A percentile compares a stretch with the other conserved stretches of the same genome.
Conservation (phyloP, 1,140 invertebrate species). For the Tetraneura akinire region DNA sequence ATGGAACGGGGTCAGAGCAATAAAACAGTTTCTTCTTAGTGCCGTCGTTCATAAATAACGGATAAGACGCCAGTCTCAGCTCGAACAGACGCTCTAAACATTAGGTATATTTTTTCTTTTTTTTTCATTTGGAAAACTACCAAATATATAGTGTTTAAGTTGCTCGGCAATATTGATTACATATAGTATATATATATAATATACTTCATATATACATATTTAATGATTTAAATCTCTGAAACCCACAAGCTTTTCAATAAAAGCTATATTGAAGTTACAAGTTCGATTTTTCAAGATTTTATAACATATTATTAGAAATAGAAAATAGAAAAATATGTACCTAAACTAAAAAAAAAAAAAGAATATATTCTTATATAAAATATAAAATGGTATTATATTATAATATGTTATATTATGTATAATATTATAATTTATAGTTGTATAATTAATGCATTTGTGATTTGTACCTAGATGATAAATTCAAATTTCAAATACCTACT, state of each 20-base stretch:
- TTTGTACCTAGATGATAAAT: too few species aligned
- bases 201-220: neutral
- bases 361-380: too few species aligned
- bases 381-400: too few species aligned
- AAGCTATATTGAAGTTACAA: neutral
- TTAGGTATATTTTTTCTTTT: constrained; percentile 31
- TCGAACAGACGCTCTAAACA: constrained; percentile 35
- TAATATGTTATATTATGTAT: too few species aligned
- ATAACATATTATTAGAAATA: too few species aligned
- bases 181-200: neutral
- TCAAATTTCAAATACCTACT: too few species aligned
- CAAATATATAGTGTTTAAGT: constrained; percentile 24
- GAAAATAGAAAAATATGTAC: too few species aligned
- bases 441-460: too few species aligned
- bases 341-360: too few species aligned
- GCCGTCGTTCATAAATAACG: constrained; percentile 48
- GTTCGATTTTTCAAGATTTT: too few species aligned
- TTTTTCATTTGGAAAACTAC: constrained; percentile 48
- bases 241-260: neutral
- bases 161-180: neutral
- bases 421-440: too few species aligned
- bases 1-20: constrained; percentile 42
- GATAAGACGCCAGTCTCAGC: constrained; percentile 47
- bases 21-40: constrained; percentile 49
- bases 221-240: constrained; percentile 19